Evolutionary conservation across 2,888 invertebrate genomes (phyloP).

Genomic region (Drosophila setosimentum): DNA sequence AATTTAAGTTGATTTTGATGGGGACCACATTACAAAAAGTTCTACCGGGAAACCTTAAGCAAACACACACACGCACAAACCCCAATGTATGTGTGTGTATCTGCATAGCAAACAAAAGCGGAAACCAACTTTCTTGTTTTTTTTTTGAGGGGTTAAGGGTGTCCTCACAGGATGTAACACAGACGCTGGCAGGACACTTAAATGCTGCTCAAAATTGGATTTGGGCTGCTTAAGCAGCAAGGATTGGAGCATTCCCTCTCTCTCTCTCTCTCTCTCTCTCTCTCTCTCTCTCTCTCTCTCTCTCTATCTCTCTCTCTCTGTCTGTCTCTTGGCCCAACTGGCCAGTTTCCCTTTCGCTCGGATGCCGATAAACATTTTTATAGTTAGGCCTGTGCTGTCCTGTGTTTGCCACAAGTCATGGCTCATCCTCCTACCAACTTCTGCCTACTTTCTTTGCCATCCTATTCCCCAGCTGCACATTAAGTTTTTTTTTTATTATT

Average conservation of each 20-base stretch:
- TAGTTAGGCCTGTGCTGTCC: constrained; percentile 62
- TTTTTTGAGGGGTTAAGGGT: constrained; percentile 1
- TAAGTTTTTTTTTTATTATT: constrained; percentile 43
- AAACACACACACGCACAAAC: constrained; percentile 15
- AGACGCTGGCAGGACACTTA: constrained; percentile 68
- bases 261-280: too few relatives aligned
- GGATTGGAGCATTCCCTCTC: background rate
- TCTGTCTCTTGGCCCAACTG: background rate
- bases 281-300: background rate
- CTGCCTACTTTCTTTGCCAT: constrained; percentile 26
- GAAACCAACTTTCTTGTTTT: constrained; percentile 15
- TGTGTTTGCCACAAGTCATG: constrained; percentile 71
- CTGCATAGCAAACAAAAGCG: constrained; percentile 63
- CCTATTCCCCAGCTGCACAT: constrained; percentile 76
- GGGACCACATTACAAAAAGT: background rate
- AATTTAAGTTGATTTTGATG: background rate
- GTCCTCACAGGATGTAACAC: constrained; percentile 45
- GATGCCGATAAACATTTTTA: constrained; percentile 77
- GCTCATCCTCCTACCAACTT: constrained; percentile 57
- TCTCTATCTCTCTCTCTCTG: background rate
- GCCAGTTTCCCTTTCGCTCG: constrained; percentile 9
- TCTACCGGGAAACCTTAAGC: constrained; percentile 16
- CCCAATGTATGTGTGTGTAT: constrained; percentile 2
- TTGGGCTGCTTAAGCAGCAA: constrained; percentile 62
- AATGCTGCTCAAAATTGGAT: constrained; percentile 77